phyloP scores from a whole-genome alignment of 1,140 invertebrate genomes.

The Ostrea edulis region DNA sequence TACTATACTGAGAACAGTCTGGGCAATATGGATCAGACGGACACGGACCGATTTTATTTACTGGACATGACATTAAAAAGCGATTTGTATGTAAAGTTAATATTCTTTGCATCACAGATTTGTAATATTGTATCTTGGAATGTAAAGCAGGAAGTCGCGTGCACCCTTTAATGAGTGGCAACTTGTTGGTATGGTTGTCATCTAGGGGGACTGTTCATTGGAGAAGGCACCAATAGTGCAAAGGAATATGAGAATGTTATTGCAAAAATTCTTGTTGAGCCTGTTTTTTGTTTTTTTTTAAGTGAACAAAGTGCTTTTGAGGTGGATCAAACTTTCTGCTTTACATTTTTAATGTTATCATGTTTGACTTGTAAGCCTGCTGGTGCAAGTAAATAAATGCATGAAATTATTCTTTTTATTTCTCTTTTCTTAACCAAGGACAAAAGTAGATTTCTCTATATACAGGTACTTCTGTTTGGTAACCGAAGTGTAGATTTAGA shows the following conservation, averaged over 20 bases:
- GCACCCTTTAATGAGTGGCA: not conserved
- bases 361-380: constrained; percentile 33
- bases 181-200: not conserved
- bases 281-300: not conserved
- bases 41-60: constrained; percentile 3
- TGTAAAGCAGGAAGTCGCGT: constrained; percentile 21
- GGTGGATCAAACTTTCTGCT: constrained; percentile 38
- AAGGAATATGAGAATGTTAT: not conserved
- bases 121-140: not conserved
- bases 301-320: constrained; percentile 38
- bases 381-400: constrained; percentile 36
- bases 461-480: too few species aligned
- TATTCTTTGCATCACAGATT: constrained; percentile 37
- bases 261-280: constrained; percentile 24
- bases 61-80: constrained; percentile 27
- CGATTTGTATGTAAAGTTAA: constrained; percentile 24
- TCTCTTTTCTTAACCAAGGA: not conserved
- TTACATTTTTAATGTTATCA: constrained; percentile 39
- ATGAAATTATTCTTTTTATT: constrained; percentile 13
- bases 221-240: constrained; percentile 1
- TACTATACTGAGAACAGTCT: not conserved
- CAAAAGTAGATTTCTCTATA: too few species aligned
- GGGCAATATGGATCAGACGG: constrained; percentile 16
- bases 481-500: too few species aligned
- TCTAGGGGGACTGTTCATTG: not conserved